These are phyloP conservation scores for Scolanthus callimorphus DNA, from an alignment of 92 coral and sea anemone genomes.

Conservation along the genomic window DNA sequence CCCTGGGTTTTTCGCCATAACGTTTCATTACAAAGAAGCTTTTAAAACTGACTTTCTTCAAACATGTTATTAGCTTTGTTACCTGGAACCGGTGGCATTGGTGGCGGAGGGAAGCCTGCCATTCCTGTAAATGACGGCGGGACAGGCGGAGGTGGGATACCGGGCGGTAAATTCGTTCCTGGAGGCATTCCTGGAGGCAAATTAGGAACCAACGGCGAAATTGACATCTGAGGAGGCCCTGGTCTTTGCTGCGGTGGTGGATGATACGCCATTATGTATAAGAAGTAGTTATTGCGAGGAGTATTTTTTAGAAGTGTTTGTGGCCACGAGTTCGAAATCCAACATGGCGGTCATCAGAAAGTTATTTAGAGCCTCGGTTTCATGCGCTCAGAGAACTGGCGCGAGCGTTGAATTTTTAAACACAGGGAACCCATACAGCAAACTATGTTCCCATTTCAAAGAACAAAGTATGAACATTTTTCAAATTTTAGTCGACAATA, in stretches of 20 bases:
- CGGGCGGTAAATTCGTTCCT: conserved; percentile 55
- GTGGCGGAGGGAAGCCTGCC: conserved; percentile 83
- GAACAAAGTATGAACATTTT: too few relatives aligned
- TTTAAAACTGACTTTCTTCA: too few relatives aligned
- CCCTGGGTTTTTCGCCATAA: too few relatives aligned
- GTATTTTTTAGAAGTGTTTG: too few relatives aligned
- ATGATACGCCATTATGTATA: conserved; percentile 78
- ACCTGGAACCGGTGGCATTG: background rate
- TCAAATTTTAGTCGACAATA: too few relatives aligned
- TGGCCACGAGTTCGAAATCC: conserved; percentile 15
- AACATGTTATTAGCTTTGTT: too few relatives aligned
- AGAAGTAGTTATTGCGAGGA: too few relatives aligned
- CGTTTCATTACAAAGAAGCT: too few relatives aligned
- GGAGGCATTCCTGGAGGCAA: conserved; percentile 79
- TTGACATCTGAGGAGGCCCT: conserved; percentile 69
- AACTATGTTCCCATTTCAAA: too few relatives aligned
- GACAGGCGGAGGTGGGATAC: conserved; percentile 81
- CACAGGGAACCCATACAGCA: too few relatives aligned
- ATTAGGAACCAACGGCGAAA: conserved; percentile 51
- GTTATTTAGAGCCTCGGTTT: conserved; percentile 9
- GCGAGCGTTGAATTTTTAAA: too few relatives aligned
- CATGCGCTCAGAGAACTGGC: too few relatives aligned
- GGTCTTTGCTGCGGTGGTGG: conserved; percentile 73
- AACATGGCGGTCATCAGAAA: conserved; percentile 51
- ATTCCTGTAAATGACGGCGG: conserved; percentile 85